Base-by-base conservation (phyloP, 2,113 vertebrate species). In the Tupaia chinensis region DNA sequence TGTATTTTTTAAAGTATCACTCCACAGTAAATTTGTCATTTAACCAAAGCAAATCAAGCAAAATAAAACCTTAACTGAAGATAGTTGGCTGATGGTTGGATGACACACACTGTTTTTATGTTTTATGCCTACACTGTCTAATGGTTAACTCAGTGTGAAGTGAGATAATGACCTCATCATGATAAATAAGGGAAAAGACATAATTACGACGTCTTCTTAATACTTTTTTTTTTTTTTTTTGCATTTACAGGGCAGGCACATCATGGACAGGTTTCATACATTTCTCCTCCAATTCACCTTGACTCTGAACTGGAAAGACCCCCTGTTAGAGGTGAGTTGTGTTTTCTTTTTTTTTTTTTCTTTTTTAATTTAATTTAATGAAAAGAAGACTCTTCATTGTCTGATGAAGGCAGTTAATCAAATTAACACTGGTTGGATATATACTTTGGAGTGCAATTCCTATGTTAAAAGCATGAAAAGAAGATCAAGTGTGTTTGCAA, bases 181-280 rank as follows among this genome's bases (percentile, higher is more conserved):
- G 54, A 74, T 61, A 16, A 27, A 61, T n/a, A 20, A 13, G 11
- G 11, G 14, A 76, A 16, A 91, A 76, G 7, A 15, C 9, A 1
- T 72, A 61, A 2, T 5, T 63, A 16, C 1, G 6, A 76, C 79
- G 7, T 58, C n/a, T 72, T 73, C 32, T 73, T 83, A 94, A 94
- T 20, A 6, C 34, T 74, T 94, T 22, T 66, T 44, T 44, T 4
- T 44, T 44, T 4, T 44, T 44, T 44, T 79, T 89, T 91, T 93
- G 54, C 97, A 34, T 98, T 95, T 96, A 98, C 98, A 99, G 98
- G 98, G 34, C 98, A 98, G 96, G 95, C 98, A 95, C 98, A 99
- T 96, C 98, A 99, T 0, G 98, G 99, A 91, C 99, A 99, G 54
- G 98, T 99, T 79, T 98, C 99, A 20, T 99, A 99, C 89, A 98